Base-by-base conservation (phyloP, 2,888 invertebrate genomes). In the Hybos culiciformis region DNA sequence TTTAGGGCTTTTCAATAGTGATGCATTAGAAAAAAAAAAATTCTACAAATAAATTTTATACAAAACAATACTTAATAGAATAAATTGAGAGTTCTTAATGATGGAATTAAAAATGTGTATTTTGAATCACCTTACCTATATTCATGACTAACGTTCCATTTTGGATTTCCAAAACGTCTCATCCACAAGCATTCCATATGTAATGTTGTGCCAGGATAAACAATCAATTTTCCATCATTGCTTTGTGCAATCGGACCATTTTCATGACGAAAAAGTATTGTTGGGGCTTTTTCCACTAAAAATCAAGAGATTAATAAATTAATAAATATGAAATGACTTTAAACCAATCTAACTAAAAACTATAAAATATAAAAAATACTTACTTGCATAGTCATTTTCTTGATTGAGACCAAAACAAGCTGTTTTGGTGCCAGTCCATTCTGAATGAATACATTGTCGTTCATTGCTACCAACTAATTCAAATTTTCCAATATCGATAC, bases 101-200 rank as follows among this genome's bases (percentile, higher is more conserved):
- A n/a, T n/a, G n/a, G n/a, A n/a, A n/a, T n/a, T n/a, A n/a, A n/a
- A n/a, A n/a, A n/a, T n/a, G n/a, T n/a, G n/a, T n/a, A n/a, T n/a
- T n/a, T n/a, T 6, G 26, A 5, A 17, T 36, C 20, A n/a, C 50
- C 55, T 53, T 48, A 60, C 59, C 77, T 61, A 47, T 75, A 74
- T 52, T 73, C 70, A 52, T 77, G 78, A 38, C 78, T 80, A 51
- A 80, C 74, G 47, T 79, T 82, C 88, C 88, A 88, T 60, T 82
- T 83, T 0, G 88, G 88, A 54, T 82, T 80, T 1, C 88, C 88
- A 58, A 86, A 86, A 44, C 85, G 71, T 46, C 86, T 69, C 69
- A 86, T 83, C 86, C 87, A 88, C 9, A 88, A 70, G 53, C 88
- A 88, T 61, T 88, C 88, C 82, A 88, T 84, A 57, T 88, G 87